Percentiles rank a stretch among this genome's conserved stretches.
phyloP scores from a whole-genome alignment of 2,888 invertebrate species.

The Tinea pellionella region DNA sequence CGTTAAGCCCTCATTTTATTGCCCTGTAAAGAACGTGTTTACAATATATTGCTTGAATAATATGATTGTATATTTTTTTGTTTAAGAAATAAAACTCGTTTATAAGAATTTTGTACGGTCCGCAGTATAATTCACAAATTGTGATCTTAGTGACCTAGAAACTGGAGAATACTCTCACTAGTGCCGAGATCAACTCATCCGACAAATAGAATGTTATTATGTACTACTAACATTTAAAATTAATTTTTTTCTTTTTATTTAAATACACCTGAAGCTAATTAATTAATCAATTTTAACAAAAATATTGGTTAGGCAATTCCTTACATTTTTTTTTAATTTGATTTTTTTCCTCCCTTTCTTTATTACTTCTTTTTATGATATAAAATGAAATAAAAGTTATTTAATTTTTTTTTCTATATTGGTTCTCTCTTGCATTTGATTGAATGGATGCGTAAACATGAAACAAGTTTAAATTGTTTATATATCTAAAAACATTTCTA shows the following conservation, averaged over 20 bases:
- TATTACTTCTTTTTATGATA: not conserved
- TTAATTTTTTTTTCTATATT: not conserved
- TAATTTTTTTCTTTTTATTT: not conserved
- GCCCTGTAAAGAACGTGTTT: not conserved
- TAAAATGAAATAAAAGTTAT: not conserved
- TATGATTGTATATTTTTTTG: too few species aligned
- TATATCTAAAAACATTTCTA: not conserved
- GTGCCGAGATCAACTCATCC: slow-evolving; percentile 23
- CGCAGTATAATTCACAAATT: not conserved
- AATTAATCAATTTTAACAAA: too few species aligned
- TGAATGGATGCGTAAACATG: not conserved
- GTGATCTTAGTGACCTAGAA: slow-evolving; percentile 50
- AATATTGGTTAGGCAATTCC: too few species aligned
- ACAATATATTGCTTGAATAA: not conserved
- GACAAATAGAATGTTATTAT: not conserved
- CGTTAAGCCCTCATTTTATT: not conserved
- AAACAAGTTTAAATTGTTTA: not conserved
- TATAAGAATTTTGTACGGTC: not conserved
- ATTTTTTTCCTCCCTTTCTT: too few species aligned
- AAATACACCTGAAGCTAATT: too few species aligned
- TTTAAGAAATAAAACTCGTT: not conserved
- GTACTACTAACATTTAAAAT: not conserved
- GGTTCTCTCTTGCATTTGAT: not conserved
- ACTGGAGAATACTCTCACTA: slow-evolving; percentile 37
- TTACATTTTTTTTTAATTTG: too few species aligned